Conservation (phyloP, 2,888 invertebrate species). For the Carabus problematicus region DNA sequence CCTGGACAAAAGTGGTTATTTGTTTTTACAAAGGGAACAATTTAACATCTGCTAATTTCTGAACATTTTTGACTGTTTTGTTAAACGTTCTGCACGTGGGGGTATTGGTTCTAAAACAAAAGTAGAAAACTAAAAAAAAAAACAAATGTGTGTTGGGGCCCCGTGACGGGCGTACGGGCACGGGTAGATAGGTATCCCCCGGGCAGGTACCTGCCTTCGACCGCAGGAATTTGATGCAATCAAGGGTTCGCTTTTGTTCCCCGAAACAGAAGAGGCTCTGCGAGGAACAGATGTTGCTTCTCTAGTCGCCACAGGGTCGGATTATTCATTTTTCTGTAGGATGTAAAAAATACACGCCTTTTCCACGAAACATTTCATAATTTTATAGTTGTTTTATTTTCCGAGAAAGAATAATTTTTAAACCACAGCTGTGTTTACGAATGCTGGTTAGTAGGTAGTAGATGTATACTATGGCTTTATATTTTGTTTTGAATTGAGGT, state of each 20-base stretch:
- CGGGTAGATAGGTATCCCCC: conserved; percentile 20
- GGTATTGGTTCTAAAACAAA: conserved; percentile 27
- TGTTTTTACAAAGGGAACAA: conserved; percentile 37
- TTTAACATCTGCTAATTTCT: conserved; percentile 38
- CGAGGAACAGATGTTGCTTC: conserved; percentile 25
- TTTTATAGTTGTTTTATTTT: conserved; percentile 10
- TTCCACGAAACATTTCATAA: conserved; percentile 13
- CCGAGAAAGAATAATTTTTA: conserved; percentile 13
- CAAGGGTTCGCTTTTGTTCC: conserved; percentile 37
- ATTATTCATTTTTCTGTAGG: conserved; percentile 19
- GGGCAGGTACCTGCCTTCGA: conserved; percentile 36
- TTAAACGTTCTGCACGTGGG: conserved; percentile 30
- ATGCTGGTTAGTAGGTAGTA: neutral
- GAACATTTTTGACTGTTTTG: conserved; percentile 35
- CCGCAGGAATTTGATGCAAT: conserved; percentile 39
- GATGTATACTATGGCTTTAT: neutral
- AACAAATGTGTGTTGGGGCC: neutral
- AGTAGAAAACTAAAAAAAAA: conserved; percentile 23
- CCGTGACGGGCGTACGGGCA: conserved; percentile 9
- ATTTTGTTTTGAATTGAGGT: neutral
- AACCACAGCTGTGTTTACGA: neutral
- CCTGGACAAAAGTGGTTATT: conserved; percentile 13
- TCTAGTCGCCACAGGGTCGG: conserved; percentile 26
- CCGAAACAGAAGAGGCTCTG: conserved; percentile 25
- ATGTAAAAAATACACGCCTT: neutral